Conservation (phyloP, 1,140 invertebrate genomes). For the Teleogryllus occipitalis region DNA sequence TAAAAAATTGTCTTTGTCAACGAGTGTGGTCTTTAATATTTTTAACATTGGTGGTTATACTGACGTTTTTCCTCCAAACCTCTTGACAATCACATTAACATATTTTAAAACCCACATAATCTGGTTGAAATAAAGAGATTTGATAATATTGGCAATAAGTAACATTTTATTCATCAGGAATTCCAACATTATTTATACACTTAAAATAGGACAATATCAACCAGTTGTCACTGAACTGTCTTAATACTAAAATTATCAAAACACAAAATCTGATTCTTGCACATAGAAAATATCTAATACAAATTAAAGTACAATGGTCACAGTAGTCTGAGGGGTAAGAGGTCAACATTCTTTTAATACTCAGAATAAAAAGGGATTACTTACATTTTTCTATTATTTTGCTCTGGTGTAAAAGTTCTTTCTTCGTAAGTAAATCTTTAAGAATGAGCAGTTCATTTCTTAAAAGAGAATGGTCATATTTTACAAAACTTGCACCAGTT, state of each 20-base stretch:
- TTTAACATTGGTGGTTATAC: no score
- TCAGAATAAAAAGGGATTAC: no score
- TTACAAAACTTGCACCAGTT: no score
- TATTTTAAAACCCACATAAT: neutral
- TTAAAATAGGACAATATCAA: neutral
- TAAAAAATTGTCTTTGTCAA: neutral
- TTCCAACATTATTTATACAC: neutral
- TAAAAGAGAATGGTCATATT: no score
- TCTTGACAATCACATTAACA: neutral
- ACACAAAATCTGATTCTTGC: neutral
- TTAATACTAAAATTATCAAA: neutral
- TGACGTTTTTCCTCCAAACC: neutral
- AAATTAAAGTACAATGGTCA: neutral
- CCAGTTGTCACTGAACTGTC: neutral
- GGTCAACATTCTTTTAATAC: no score
- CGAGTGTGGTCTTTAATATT: no score
- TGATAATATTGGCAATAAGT: neutral
- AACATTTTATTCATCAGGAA: conserved; percentile 2
- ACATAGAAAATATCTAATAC: neutral
- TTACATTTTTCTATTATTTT: no score
- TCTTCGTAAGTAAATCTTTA: no score
- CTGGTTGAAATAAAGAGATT: neutral
- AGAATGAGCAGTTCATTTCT: no score
- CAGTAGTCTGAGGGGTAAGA: no score
- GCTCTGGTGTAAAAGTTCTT: no score